Conservation (phyloP, 2,113 vertebrate species). For the Paradisaea rubra region DNA sequence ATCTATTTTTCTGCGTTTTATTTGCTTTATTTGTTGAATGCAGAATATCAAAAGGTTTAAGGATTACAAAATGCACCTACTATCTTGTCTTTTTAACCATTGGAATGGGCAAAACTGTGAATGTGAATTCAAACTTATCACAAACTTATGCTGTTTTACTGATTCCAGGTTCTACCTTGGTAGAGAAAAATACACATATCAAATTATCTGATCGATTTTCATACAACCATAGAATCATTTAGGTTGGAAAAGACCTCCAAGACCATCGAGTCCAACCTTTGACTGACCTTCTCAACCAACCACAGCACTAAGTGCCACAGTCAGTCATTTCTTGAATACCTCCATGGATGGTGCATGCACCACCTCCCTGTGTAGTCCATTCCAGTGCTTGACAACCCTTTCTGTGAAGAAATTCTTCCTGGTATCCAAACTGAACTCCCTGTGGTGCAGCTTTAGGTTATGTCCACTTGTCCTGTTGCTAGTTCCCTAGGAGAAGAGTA, state of each 20-base stretch:
- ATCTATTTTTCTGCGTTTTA: neutral
- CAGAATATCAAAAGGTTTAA: neutral
- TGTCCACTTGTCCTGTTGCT: fast-evolving
- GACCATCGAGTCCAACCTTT: neutral
- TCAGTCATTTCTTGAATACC: neutral
- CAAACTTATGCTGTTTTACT: neutral
- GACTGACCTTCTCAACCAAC: neutral
- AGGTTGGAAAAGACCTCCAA: neutral
- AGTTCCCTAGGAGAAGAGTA: neutral
- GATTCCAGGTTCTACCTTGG: neutral
- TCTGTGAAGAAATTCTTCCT: neutral
- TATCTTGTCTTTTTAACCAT: neutral
- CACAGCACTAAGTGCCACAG: neutral
- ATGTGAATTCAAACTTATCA: neutral
- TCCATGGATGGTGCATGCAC: neutral
- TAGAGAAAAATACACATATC: neutral
- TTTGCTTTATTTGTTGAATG: neutral
- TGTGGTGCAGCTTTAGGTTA: neutral
- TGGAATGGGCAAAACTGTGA: neutral
- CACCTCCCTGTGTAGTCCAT: neutral
- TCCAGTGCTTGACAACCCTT: neutral
- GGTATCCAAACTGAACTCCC: neutral
- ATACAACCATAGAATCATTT: neutral
- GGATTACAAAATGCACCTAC: neutral
- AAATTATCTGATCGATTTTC: neutral